Base-by-base conservation (phyloP, 2,888 invertebrate genomes). In the Orchestes rusci region DNA sequence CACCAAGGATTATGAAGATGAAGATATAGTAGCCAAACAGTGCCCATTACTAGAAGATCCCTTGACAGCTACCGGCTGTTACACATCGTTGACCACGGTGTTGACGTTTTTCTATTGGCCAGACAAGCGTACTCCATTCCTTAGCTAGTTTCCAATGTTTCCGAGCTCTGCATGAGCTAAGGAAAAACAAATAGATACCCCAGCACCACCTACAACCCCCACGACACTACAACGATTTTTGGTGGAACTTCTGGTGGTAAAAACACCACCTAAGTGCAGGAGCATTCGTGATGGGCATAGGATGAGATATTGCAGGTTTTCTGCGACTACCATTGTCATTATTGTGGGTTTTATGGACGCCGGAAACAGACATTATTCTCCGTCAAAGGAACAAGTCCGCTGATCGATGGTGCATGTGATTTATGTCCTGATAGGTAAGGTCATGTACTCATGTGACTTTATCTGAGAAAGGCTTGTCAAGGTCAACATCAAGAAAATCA, bases 231-330 rank as follows among this genome's bases (percentile, higher is more conserved):
- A 0, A 73, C 81, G 55, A 87, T 79, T 0, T 72, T 82, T 0
- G 94, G 92, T 0, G 94, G 94, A 3, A 92, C 92, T 19, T 91
- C 91, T 1, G 93, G 93, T 23, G 88, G 87, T 7, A 88, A 90
- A n/a, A n/a, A n/a, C n/a, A n/a, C n/a, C n/a, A n/a, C n/a, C n/a
- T n/a, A n/a, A n/a, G n/a, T n/a, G 28, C 52, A 10, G 48, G 46
- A 19, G 52, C 84, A 4, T 87, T 90, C 0, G 67, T 89, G 3
- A 71, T 91, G 23, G 87, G 92, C 5, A 70, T 92, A n/a, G 88
- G 85, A 1, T 89, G 90, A 1, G 93, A 94, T 62, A 84, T 93
- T 39, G 91, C 86, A 1, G 93, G 93, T 0, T 91, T 90, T 2
- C 80, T 90, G 15, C 74, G 94, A 35, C 74, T 93, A 59, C 93